Conservation (phyloP, 2,797 vertebrate species). For the Tympanoctomys barrerae region DNA sequence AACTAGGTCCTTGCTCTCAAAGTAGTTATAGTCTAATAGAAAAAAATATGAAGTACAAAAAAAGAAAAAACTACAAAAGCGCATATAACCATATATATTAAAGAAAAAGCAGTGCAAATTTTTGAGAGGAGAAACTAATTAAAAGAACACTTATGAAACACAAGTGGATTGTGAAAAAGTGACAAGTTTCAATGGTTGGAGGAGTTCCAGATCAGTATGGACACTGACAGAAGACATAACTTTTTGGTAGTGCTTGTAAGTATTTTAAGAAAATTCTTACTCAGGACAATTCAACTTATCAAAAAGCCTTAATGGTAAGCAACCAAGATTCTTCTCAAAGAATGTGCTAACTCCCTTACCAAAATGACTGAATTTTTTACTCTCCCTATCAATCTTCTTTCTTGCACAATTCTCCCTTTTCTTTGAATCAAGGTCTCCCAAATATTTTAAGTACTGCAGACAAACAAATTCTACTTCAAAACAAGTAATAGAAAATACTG, state of each 20-base stretch:
- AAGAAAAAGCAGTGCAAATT: background rate
- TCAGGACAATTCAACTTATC: background rate
- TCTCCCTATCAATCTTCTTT: background rate
- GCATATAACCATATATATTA: constrained; percentile 5
- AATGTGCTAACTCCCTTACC: background rate
- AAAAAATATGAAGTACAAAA: background rate
- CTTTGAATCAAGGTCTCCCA: constrained; percentile 3
- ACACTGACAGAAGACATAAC: background rate
- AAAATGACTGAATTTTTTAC: constrained; percentile 40
- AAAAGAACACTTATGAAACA: constrained; percentile 55
- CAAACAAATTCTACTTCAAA: constrained; percentile 40
- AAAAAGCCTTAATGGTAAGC: constrained; percentile 21
- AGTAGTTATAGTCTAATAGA: constrained; percentile 3
- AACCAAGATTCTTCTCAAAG: constrained; percentile 22
- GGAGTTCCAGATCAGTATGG: background rate
- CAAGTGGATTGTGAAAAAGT: background rate
- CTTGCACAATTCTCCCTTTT: constrained; percentile 41
- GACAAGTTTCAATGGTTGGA: background rate
- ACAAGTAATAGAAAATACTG: background rate
- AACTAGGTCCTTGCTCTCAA: background rate
- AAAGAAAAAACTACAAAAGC: constrained; percentile 25
- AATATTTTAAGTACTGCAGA: constrained; percentile 45
- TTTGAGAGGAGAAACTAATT: constrained; percentile 30
- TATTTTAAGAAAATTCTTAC: constrained; percentile 10
- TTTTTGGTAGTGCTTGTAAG: constrained; percentile 9